These are phyloP conservation scores for Herminia tarsipennalis DNA, from an alignment of 2,888 invertebrate genomes.

Conservation along the genomic window DNA sequence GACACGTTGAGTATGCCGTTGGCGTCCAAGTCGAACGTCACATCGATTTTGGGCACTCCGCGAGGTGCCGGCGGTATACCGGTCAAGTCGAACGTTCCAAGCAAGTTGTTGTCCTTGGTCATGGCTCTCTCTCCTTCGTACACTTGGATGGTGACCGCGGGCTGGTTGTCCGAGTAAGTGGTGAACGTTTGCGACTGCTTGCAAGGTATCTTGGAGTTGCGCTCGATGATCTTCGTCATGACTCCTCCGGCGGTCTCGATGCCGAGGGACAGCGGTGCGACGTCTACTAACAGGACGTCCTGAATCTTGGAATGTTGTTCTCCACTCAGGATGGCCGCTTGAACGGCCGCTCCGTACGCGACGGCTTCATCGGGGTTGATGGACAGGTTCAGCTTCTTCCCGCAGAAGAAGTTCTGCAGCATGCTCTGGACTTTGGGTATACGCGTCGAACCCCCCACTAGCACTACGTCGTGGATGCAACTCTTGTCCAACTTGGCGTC, in stretches of 20 bases:
- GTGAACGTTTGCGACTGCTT: constrained; percentile 9
- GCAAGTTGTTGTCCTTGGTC: constrained; percentile 5
- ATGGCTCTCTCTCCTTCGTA: constrained; percentile 8
- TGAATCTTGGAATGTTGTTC: constrained; percentile 9
- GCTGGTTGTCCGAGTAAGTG: constrained; percentile 7
- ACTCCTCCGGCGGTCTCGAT: constrained; percentile 8
- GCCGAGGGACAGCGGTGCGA: constrained; percentile 5
- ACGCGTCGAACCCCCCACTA: constrained; percentile 6
- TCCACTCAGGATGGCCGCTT: constrained; percentile 6
- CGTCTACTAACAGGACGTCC: constrained; percentile 6
- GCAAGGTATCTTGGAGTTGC: constrained; percentile 10
- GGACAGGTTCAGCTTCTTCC: constrained; percentile 9
- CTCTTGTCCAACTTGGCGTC: constrained; percentile 91
- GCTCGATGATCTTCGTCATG: constrained; percentile 8
- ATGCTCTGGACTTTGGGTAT: constrained; percentile 6
- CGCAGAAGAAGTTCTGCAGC: constrained; percentile 5
- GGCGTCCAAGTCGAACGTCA: constrained; percentile 8
- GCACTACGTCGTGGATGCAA: constrained; percentile 76
- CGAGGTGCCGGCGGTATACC: constrained; percentile 7
- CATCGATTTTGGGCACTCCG: constrained; percentile 4
- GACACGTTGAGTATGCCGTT: constrained; percentile 10
- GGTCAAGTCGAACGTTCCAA: constrained; percentile 7
- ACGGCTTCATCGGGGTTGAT: constrained; percentile 9
- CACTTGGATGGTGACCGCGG: constrained; percentile 7
- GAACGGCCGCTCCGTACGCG: constrained; percentile 6